Percentiles rank a stretch among this genome's conserved stretches.
Conservation (phyloP, 64 coral and sea anemone species). For the Exaiptasia diaphana region DNA sequence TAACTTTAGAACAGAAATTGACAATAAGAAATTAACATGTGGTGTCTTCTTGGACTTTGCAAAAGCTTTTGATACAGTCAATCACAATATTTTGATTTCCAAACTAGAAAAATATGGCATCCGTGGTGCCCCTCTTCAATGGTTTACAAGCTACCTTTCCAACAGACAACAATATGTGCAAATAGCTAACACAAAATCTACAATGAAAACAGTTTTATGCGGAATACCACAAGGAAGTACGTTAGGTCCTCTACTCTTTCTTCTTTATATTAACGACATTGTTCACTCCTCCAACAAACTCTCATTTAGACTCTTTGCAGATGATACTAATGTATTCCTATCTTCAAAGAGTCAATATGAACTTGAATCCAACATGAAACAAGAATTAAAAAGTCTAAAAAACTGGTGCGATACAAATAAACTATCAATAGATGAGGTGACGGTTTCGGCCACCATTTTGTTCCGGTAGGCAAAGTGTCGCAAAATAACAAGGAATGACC, state of each 20-base stretch:
- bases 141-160: conserved; percentile 10
- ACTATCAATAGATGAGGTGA: no score
- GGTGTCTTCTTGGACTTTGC: conserved; percentile 21
- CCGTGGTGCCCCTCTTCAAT: background rate
- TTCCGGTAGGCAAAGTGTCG: no score
- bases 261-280: conserved; percentile 18
- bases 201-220: background rate
- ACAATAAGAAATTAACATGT: conserved; percentile 12
- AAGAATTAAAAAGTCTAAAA: background rate
- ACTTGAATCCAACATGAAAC: background rate
- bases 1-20: conserved; percentile 1
- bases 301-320: conserved; percentile 28
- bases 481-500: no score
- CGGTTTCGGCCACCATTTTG: no score
- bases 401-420: background rate
- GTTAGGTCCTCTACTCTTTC: conserved; percentile 1
- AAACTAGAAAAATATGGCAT: conserved; percentile 31
- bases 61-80: conserved; percentile 41
- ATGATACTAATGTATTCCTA: conserved; percentile 16
- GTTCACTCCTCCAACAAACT: background rate
- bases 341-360: background rate
- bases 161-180: conserved; percentile 25
- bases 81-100: background rate
- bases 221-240: conserved; percentile 12
- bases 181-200: background rate